Evolutionary conservation across 2,113 vertebrate genomes (phyloP).

Genomic region (Paramormyrops kingsleyae): DNA sequence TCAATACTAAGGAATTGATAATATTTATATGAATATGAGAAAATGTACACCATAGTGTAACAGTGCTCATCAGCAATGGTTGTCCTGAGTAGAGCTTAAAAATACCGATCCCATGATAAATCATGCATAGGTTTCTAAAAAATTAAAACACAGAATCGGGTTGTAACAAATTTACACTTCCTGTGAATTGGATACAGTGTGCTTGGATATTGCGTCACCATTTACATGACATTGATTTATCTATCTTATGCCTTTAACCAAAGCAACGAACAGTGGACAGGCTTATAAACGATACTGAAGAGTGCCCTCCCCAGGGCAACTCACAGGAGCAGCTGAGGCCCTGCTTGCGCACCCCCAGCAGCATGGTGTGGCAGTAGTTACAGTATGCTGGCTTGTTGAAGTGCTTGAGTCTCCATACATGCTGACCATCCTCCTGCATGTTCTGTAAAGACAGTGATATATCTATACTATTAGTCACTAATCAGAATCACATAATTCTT

Average conservation of each 20-base stretch:
- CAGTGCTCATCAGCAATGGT: neutral
- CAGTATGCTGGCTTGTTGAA: constrained; percentile 96
- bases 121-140: neutral
- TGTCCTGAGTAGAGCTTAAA: neutral
- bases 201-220: neutral
- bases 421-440: constrained; percentile 79
- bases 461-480: neutral
- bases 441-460: constrained; percentile 53
- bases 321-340: constrained; percentile 89
- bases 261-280: neutral
- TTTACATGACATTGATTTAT: neutral
- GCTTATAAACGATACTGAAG: neutral
- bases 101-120: neutral
- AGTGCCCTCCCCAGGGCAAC: constrained; percentile 31
- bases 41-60: neutral
- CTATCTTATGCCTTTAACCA: neutral
- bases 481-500: neutral
- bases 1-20: neutral
- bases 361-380: constrained; percentile 87
- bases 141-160: neutral
- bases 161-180: neutral
- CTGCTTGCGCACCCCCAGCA: constrained; percentile 88
- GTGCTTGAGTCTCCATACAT: constrained; percentile 88
- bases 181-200: no score
- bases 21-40: neutral